These are phyloP conservation scores for Cheilosia soror DNA, from an alignment of 2,888 invertebrate species.

Conservation along the genomic window DNA sequence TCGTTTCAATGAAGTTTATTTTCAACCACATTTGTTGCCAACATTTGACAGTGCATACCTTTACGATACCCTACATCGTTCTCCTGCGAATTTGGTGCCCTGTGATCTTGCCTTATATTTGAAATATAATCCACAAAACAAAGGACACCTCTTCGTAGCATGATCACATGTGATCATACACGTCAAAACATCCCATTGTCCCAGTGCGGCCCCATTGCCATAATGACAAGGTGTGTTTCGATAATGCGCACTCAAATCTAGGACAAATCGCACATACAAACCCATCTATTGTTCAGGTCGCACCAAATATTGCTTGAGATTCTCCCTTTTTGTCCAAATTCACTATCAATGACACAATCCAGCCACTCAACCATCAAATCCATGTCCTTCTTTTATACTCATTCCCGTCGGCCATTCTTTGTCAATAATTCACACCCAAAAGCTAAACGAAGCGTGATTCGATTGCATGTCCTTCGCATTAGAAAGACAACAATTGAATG, in stretches of 20 bases:
- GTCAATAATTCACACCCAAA: slow-evolving; percentile 73
- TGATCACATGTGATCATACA: slow-evolving; percentile 36
- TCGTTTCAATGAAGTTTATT: too few relatives aligned
- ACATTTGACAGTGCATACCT: too few relatives aligned
- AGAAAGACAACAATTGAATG: slow-evolving; percentile 45
- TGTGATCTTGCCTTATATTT: not conserved
- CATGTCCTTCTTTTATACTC: slow-evolving; percentile 41
- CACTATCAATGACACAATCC: slow-evolving; percentile 59
- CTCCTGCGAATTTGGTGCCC: not conserved
- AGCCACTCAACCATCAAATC: slow-evolving; percentile 71
- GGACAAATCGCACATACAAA: slow-evolving; percentile 38
- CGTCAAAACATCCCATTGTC: slow-evolving; percentile 64
- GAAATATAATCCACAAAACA: slow-evolving; percentile 43
- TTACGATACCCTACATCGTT: not conserved
- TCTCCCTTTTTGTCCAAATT: slow-evolving; percentile 15
- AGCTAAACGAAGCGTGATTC: slow-evolving; percentile 73
- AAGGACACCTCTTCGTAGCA: slow-evolving; percentile 14
- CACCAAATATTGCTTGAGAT: slow-evolving; percentile 43
- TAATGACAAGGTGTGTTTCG: slow-evolving; percentile 21
- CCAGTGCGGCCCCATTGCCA: not conserved
- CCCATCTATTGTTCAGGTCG: slow-evolving; percentile 37
- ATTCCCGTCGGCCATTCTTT: slow-evolving; percentile 26
- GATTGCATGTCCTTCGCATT: slow-evolving; percentile 63
- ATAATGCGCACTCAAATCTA: slow-evolving; percentile 32
- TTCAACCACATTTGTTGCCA: too few relatives aligned